Evolutionary conservation across 2,113 vertebrate species (phyloP), one percentile per base, ranked within the genome.

Genomic region (Tichodroma muraria): DNA sequence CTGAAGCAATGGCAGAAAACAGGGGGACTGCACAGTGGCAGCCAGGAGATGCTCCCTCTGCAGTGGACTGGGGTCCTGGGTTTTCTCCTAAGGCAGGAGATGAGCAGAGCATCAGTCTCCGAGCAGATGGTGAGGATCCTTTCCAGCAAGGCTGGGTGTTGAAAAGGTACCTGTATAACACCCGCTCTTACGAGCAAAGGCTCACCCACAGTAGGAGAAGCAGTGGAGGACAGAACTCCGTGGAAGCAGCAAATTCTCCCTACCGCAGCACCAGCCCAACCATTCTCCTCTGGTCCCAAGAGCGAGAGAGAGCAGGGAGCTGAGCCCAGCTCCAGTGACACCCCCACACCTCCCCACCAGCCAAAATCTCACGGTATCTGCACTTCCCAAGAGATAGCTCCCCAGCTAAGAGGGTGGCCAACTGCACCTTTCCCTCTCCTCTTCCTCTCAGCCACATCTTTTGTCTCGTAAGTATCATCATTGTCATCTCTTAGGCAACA

Each of bases 1-100:
- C 23, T 1, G 1, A 52, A 52, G 37, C 35, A 78, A 30, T 1
- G 0, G 38, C 12, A 30, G 49, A 79, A 53, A 15, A 79, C 15
- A 35, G 49, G 1, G 2, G 49, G 20, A 23, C 30, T n/a, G 30
- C 22, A 24, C 31, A n/a, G 22, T 28, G 30, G 19, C 19, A 64
- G 24, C 38, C 1, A 3, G 49, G 38, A 54, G 12, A 44, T 14
- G 16, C 33, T 65, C 8, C 49, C 38, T 35, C 31, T 0, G 0
- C 12, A 20, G 27, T 14, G 25, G 19, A 7, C 50, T 1, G 0
- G 9, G 9, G 33, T 42, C 50, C 15, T 0, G 0, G 15, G 50
- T 65, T 45, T 38, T 68, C 16, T 54, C 27, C 13, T 24, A 24
- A 80, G 13, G 50, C n/a, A 47, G n/a, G n/a, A n/a, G n/a, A n/a